Evolutionary conservation across 2,113 vertebrate species (phyloP).

Genomic region (Malaclemys terrapin): DNA sequence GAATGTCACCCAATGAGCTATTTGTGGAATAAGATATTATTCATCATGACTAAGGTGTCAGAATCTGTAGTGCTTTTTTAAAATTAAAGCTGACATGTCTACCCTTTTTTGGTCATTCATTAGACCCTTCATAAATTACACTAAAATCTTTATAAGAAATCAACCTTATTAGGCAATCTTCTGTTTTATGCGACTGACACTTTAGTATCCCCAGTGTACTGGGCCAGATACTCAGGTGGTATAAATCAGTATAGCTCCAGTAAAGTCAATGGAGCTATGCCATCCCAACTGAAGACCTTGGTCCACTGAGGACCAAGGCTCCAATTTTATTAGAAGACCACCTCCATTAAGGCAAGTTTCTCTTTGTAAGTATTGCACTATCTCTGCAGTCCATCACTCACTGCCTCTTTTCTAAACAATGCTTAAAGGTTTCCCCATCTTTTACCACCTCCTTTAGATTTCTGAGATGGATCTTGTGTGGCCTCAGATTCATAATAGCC

Average conservation of each 20-base stretch:
- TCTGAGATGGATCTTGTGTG: neutral
- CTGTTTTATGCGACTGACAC: neutral
- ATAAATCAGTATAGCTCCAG: neutral
- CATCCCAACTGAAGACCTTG: neutral
- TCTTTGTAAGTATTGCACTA: neutral
- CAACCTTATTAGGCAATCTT: neutral
- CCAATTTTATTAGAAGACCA: neutral
- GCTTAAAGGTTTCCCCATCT: neutral
- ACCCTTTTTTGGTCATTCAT: neutral
- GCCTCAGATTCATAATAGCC: neutral
- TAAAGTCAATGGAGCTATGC: neutral
- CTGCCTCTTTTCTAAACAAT: neutral
- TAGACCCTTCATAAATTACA: neutral
- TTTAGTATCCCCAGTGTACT: neutral
- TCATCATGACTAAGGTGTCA: neutral
- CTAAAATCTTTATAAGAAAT: neutral
- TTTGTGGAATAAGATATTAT: neutral
- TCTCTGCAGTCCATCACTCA: neutral
- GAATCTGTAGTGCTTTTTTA: neutral
- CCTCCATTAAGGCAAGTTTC: neutral
- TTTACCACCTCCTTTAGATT: neutral
- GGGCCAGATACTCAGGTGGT: neutral
- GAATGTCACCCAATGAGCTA: neutral
- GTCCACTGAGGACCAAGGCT: neutral
- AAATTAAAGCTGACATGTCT: neutral